Base-by-base conservation (phyloP, 1,140 invertebrate species). In the Argopecten irradians region DNA sequence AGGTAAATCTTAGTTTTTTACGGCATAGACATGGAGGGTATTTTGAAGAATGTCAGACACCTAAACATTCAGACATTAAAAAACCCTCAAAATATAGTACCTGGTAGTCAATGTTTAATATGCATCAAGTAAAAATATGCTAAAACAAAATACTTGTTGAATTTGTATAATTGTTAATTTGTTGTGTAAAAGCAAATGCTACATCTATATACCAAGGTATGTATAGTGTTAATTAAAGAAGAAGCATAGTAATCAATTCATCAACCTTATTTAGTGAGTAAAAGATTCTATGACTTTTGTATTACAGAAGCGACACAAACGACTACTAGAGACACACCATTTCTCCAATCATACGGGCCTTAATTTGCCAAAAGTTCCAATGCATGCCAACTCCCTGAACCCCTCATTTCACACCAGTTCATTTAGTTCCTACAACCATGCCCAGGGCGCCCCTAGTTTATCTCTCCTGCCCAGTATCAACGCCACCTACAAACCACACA, bases 401-500 rank as follows among this genome's bases (percentile, higher is more conserved):
- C 93, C 93, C 34, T 92, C 92, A 39, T 94, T 92, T 89, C 93
- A 93, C 85, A 90, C 90, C 82, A 91, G 91, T 55, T 93, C 92
- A 83, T 93, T 94, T 82, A 90, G 91, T 86, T 86, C 89, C 82
- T 87, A 87, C 36, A 89, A 88, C 41, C 89, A 90, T 88, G 83
- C 90, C 41, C 91, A 92, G 89, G 91, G 92, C 83, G 34, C 90
- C 11, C 86, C 89, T 28, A 28, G 43, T 83, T 82, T 91, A 34
- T 90, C 93, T 86, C 87, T 94, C 16, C 91, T 94, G 16, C 93
- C 93, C 19, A 91, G 91, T 88, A 93, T 94, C 90, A 93, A 92
- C 85, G 93, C 90, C 41, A 92, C 92, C 16, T 94, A 93, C 88
- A 94, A 94, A 89, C 89, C 93, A 39, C 93, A 93, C 83, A 94